phyloP scores from a whole-genome alignment of 1,140 invertebrate species.

The Hyphantria cunea region DNA sequence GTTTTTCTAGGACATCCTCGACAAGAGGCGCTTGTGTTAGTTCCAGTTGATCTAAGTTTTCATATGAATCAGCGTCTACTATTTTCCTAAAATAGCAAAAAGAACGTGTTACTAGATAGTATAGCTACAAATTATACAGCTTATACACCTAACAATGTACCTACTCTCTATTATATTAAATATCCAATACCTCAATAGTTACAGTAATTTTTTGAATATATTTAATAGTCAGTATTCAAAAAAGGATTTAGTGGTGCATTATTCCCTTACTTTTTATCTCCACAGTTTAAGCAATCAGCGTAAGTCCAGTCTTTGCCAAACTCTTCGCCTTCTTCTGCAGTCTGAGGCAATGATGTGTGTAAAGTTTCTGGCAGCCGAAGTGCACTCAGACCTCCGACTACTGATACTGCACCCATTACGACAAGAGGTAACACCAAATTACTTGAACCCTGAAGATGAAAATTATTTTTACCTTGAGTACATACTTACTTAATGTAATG shows the following conservation, averaged over 20 bases:
- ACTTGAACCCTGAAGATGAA: constrained; percentile 86
- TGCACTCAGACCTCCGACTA: constrained; percentile 90
- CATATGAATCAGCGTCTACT: constrained; percentile 80
- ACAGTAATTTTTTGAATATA: background rate
- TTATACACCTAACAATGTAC: background rate
- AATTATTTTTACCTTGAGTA: background rate
- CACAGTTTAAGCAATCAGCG: constrained; percentile 87
- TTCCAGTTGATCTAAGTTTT: constrained; percentile 83
- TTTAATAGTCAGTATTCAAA: background rate
- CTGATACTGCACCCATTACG: constrained; percentile 90
- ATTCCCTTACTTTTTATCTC: constrained; percentile 80
- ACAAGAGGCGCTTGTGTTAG: constrained; percentile 70
- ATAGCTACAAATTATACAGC: background rate
- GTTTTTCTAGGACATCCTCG: constrained; percentile 70
- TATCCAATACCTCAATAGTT: background rate
- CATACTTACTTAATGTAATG: too few relatives aligned
- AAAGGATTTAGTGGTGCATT: too few relatives aligned
- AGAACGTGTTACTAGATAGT: background rate
- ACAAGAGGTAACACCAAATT: constrained; percentile 91
- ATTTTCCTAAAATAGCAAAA: constrained; percentile 54
- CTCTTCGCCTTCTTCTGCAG: constrained; percentile 92
- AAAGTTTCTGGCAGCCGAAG: constrained; percentile 91
- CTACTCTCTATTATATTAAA: too few relatives aligned
- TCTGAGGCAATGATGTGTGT: constrained; percentile 90
- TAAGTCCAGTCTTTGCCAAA: constrained; percentile 93